Base-by-base conservation (phyloP, 30 jellyfish, hydroid and myxozoan species). In the Cassiopea andromeda region DNA sequence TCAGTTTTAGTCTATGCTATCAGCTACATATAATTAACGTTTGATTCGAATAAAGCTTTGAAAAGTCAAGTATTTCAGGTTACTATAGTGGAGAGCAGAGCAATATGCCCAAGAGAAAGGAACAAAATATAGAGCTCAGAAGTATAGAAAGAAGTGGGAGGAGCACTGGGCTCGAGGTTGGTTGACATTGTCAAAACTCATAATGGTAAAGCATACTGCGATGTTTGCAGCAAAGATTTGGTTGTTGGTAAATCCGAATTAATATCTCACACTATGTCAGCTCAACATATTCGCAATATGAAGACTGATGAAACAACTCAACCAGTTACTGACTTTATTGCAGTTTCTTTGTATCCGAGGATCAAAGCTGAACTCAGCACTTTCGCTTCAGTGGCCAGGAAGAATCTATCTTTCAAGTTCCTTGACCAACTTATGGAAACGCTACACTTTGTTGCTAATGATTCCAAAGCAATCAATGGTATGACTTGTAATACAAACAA, bases 341-440 rank as follows among this genome's bases (percentile, higher is more conserved):
- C n/a, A 48, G 88, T 79, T 79, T 1, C 27, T 10, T 27, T 1
- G 15, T 7, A 48, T 7, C 57, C 5, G 19, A 77, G 48, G 74
- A 77, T 77, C 46, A 59, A 43, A 77, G 86, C 74, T 14, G 86
- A 77, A 50, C 86, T 48, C 16, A 77, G 50, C 75, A 49, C 86
- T 77, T 74, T 77, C 17, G 75, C 75, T n/a, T 50, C 27, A 19
- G 14, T 77, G 17, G 74, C 86, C 49, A 77, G 74, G 54, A 50
- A 59, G 38, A 77, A 77, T 57, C 15, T 77, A 7, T 77, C 86
- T 27, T 48, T 49, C 54, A 77, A 77, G 15, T 77, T 77, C 50
- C 86, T 48, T 48, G 86, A 77, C 14, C 15, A 50, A 7, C 50
- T 77, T 47, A 54, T 77, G 74, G 58, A 12, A 49, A 77, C 86